Base-by-base conservation (phyloP, 2,113 vertebrate species). In the Gymnocephalus cernua region DNA sequence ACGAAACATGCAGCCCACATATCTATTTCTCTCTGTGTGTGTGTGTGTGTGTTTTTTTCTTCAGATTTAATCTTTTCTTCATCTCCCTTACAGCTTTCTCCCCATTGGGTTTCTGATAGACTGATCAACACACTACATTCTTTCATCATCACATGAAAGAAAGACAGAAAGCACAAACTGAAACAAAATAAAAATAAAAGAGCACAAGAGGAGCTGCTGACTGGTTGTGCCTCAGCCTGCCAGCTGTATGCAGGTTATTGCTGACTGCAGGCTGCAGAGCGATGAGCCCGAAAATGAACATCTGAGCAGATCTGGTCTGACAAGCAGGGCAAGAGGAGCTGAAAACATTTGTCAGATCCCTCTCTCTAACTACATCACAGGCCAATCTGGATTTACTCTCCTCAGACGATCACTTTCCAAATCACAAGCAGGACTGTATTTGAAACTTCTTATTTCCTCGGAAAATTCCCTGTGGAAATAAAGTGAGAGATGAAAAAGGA, bases 401-500 rank as follows among this genome's bases (percentile, higher is more conserved):
- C 21, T 41, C 23, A 62, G 57, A 32, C 15, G 51, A 77, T 73
- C 71, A 50, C 35, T 44, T 79, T 62, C 25, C 18, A 38, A 38
- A 35, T 21, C 56, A 62, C 3, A 18, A 57, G 2, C 3, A 53
- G 21, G 11, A n/a, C 15, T n/a, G 57, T 1, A n/a, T 51, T 29
- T 25, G 21, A 38, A 67, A 38, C 15, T 58, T 65, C 12, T 41
- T 9, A 23, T 69, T 72, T 56, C 11, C 19, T 56, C 29, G 2
- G 16, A 48, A 80, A 13, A 41, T 32, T 45, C 6, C 3, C 3
- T 10, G 12, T 5, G 13, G 13, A 35, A 29, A 56, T 12, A 6
- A 54, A 12, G 4, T 7, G 5, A 47, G 18, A 47, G 2, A 23
- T 19, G n/a, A 2, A 48, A 79, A 97, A 98, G 98, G 98, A 99